Percentiles rank a stretch among this genome's conserved stretches.
Evolutionary conservation across 2,797 vertebrate species (phyloP).

Genomic region (Pampus argenteus): DNA sequence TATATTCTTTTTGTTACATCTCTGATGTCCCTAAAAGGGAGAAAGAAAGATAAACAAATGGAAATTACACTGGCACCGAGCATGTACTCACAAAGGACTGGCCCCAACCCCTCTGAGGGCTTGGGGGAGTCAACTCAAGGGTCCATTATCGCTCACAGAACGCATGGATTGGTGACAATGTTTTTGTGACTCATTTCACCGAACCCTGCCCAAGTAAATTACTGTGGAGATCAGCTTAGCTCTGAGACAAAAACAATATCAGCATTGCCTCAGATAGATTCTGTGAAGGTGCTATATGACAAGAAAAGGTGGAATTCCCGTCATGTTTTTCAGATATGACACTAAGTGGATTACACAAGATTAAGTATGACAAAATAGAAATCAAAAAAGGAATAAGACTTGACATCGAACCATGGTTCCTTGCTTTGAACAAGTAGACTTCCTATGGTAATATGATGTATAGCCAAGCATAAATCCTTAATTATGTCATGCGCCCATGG

Average conservation of each 20-base stretch:
- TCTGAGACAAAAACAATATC: conserved; percentile 63
- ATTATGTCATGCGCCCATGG: conserved; percentile 72
- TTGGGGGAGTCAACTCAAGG: conserved; percentile 52
- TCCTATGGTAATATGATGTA: conserved; percentile 73
- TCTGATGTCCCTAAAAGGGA: conserved; percentile 41
- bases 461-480: conserved; percentile 73
- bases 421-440: conserved; percentile 61
- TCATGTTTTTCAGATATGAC: conserved; percentile 81
- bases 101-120: conserved; percentile 43
- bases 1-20: conserved; percentile 61
- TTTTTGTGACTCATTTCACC: conserved; percentile 64
- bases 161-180: conserved; percentile 48
- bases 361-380: conserved; percentile 81
- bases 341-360: conserved; percentile 86
- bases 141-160: conserved; percentile 59
- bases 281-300: conserved; percentile 61
- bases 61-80: conserved; percentile 58
- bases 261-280: conserved; percentile 49
- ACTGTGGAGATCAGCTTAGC: conserved; percentile 65
- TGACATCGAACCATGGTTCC: conserved; percentile 66
- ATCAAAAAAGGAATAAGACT: conserved; percentile 69
- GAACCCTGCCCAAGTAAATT: conserved; percentile 62
- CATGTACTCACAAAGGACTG: conserved; percentile 55
- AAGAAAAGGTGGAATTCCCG: conserved; percentile 67
- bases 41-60: conserved; percentile 53